These are phyloP conservation scores for Glyphotaelius pellucidus DNA, from an alignment of 2,888 invertebrate genomes.

Conservation along the genomic window DNA sequence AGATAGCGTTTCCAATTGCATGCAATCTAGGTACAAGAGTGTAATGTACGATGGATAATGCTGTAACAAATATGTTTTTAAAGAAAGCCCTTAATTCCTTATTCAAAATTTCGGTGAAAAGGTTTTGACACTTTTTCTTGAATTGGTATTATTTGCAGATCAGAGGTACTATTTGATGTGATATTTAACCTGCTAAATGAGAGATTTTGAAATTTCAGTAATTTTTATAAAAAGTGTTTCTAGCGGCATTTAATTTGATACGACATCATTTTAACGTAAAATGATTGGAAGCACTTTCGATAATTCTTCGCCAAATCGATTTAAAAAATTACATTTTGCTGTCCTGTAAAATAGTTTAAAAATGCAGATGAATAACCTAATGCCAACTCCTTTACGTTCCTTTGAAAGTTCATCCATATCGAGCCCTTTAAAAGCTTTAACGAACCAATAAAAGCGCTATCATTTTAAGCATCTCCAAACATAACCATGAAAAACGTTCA, in stretches of 20 bases:
- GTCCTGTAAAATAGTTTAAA: not conserved
- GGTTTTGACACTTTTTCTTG: too few relatives aligned
- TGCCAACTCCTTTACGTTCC: not conserved
- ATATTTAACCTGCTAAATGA: too few relatives aligned
- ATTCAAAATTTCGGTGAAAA: not conserved
- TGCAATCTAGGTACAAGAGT: too few relatives aligned
- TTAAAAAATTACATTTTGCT: not conserved
- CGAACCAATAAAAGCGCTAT: not conserved
- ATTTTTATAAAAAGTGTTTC: too few relatives aligned
- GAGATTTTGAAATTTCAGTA: too few relatives aligned
- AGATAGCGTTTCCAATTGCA: too few relatives aligned
- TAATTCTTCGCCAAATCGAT: not conserved
- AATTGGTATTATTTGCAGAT: too few relatives aligned
- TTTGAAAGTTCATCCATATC: not conserved
- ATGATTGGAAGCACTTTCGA: not conserved
- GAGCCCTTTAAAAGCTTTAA: not conserved
- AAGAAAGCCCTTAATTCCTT: too few relatives aligned
- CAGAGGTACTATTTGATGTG: too few relatives aligned
- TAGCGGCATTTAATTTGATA: too few relatives aligned
- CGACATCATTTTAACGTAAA: too few relatives aligned
- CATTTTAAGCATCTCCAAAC: not conserved
- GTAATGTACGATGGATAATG: not conserved
- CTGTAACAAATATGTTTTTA: too few relatives aligned
- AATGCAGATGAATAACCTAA: not conserved
- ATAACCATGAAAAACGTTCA: constrained; percentile 16